phyloP scores from a whole-genome alignment of 2,797 vertebrate genomes.

The Pempheris klunzingeri region DNA sequence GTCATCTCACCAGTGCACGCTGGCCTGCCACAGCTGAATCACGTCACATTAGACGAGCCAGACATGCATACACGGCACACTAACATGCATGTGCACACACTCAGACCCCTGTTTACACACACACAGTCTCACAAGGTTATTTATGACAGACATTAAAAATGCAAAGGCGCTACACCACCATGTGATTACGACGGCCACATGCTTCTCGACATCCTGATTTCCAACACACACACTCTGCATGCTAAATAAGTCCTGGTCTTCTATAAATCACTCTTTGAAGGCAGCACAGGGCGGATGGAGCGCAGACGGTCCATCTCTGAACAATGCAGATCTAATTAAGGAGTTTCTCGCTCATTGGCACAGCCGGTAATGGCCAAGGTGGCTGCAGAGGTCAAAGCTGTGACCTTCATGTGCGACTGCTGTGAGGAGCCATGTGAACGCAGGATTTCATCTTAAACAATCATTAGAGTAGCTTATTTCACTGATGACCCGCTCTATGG shows the following conservation, averaged over 20 bases:
- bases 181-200: slow-evolving; percentile 61
- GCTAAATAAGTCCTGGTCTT: slow-evolving; percentile 41
- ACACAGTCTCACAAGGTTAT: slow-evolving; percentile 47
- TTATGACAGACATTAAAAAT: slow-evolving; percentile 70
- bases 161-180: slow-evolving; percentile 49
- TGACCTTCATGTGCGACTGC: slow-evolving; percentile 21
- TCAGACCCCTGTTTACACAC: slow-evolving; percentile 10
- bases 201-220: slow-evolving; percentile 49
- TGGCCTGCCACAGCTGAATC: slow-evolving; percentile 35
- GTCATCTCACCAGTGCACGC: neutral
- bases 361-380: neutral
- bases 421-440: no score
- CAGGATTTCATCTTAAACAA: neutral
- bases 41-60: slow-evolving; percentile 36
- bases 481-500: neutral
- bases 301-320: slow-evolving; percentile 35
- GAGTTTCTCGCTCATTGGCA: neutral
- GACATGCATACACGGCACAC: slow-evolving; percentile 23
- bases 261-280: slow-evolving; percentile 39
- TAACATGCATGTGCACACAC: slow-evolving; percentile 25
- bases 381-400: slow-evolving; percentile 17
- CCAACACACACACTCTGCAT: slow-evolving; percentile 45
- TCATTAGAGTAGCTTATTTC: no score
- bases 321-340: slow-evolving; percentile 62
- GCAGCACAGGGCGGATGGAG: neutral